Evolutionary conservation across 2,797 vertebrate genomes (phyloP), one percentile per base, ranked within the genome.

Genomic region (Acipenser transmontanus): DNA sequence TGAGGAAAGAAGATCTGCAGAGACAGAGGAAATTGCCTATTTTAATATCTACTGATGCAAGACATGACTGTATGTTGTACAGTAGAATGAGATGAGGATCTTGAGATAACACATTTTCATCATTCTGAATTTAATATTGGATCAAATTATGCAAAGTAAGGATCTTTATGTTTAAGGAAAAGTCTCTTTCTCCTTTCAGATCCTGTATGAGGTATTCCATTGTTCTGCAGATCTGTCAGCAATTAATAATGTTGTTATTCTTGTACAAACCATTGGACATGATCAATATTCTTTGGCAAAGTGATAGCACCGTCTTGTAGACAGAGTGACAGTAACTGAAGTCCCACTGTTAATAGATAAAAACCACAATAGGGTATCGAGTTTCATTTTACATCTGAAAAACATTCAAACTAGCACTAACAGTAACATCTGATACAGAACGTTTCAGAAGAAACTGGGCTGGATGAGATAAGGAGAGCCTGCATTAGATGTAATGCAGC

Each of bases 161-260:
- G n/a, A 4, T 57, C 49, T 64, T 49, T 59, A n/a, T 4, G 20
- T 52, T 49, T 34, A 11, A 59, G 13, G 54, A 17, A 17, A 17
- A 17, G 34, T 34, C 34, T 59, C 49, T 51, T 70, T 59, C 50
- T 54, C 54, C 20, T 52, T 9, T 10, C 62, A 20, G 6, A 54
- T 14, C 62, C 50, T 50, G 56, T n/a, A 7, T 51, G 57, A 61
- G 13, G 61, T 63, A 61, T 64, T 34, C 9, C 8, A 52, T 69
- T 71, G 72, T 67, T 64, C 56, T 65, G 63, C 63, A 59, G 59
- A 68, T 71, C 59, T 59, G 66, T 48, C 69, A 48, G 72, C 67
- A 71, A 73, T 66, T 73, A 73, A 67, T 66, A 69, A 71, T 62
- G 67, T 61, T 73, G 61, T 69, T 69, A 71, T 66, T 70, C 64